Percentiles rank a stretch among this genome's conserved stretches.
Evolutionary conservation across 1,140 invertebrate species (phyloP).

Genomic region (Tribolium castaneum): DNA sequence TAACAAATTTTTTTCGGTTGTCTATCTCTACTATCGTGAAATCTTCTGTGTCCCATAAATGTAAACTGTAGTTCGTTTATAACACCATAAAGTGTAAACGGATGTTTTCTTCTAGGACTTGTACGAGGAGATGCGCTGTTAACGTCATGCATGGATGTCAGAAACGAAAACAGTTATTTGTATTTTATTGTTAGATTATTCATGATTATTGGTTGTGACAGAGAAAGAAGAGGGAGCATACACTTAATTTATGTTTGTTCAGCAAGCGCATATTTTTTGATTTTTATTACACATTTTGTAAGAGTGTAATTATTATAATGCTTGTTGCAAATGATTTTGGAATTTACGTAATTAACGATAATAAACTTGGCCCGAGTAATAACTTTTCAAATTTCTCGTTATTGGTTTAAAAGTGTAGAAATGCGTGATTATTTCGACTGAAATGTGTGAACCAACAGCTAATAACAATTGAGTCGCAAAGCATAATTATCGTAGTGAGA

Average conservation of each 20-base stretch:
- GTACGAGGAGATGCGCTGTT: background rate
- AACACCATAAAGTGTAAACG: slow-evolving; percentile 23
- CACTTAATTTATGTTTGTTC: slow-evolving; percentile 23
- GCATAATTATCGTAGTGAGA: too few species aligned
- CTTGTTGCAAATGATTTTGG: slow-evolving; percentile 2
- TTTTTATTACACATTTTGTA: slow-evolving; percentile 33
- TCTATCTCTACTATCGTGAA: slow-evolving; percentile 1
- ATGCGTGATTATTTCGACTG: too few species aligned
- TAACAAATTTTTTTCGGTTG: slow-evolving; percentile 17
- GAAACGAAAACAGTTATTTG: slow-evolving; percentile 33
- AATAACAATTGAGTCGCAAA: too few species aligned
- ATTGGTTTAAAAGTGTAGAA: too few species aligned
- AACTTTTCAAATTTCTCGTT: background rate
- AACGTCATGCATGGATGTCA: slow-evolving; percentile 23
- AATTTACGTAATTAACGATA: slow-evolving; percentile 1
- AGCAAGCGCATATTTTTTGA: slow-evolving; percentile 8
- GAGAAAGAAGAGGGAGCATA: background rate
- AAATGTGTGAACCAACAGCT: too few species aligned
- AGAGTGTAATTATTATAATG: slow-evolving; percentile 25
- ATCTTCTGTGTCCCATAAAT: slow-evolving; percentile 10
- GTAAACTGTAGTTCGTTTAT: slow-evolving; percentile 18
- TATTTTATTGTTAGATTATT: slow-evolving; percentile 48
- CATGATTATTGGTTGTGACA: slow-evolving; percentile 44
- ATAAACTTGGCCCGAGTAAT: background rate
- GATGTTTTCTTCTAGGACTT: slow-evolving; percentile 14